Base-by-base conservation (phyloP, 1,140 invertebrate species). In the Ips typographus region DNA sequence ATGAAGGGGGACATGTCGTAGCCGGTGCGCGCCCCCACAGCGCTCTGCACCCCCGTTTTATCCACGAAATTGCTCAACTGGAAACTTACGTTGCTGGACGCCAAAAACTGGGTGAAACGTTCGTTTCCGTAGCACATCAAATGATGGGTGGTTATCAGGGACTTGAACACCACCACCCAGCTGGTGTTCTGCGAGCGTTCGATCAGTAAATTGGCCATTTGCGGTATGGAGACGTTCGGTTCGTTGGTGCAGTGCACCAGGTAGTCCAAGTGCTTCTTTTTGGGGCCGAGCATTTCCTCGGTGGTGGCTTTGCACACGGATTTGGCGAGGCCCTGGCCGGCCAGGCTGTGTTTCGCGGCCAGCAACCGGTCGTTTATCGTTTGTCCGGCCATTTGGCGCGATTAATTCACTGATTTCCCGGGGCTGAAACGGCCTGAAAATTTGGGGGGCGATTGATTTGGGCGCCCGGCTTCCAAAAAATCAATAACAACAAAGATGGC, bases 211-310 rank as follows among this genome's bases (percentile, higher is more conserved):
- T 99, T 99, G 59, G 98, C 98, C 84, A 99, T 85, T 82, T 98
- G 95, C 77, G 98, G 98, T 83, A 99, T 99, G 53, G 97, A 99
- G n/a, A 99, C 97, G 84, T 99, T 99, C 42, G 97, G 96, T 84
- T 99, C 98, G 83, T 99, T 98, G 78, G 98, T 99, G 85, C 97
- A 99, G 80, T 98, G 96, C 75, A 99, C 89, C 81, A 99, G 87
- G 90, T 99, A 99, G 85, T 99, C 98, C 82, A 99, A 90, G 89
- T 99, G 98, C 87, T 99, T 99, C 88, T 98, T 98, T 87, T 99
- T 99, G 44, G 98, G 98, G 71, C 95, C 97, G 82, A 98, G 96
- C 83, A 99, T 89, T 88, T 99, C 98, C 88, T 99, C 98, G 69
- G 98, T 99, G 66, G 98, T 99, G 53, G 98, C 96, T 88, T 99